These are phyloP conservation scores for Notothenia coriiceps DNA, from an alignment of 2,113 vertebrate species.

Conservation along the genomic window DNA sequence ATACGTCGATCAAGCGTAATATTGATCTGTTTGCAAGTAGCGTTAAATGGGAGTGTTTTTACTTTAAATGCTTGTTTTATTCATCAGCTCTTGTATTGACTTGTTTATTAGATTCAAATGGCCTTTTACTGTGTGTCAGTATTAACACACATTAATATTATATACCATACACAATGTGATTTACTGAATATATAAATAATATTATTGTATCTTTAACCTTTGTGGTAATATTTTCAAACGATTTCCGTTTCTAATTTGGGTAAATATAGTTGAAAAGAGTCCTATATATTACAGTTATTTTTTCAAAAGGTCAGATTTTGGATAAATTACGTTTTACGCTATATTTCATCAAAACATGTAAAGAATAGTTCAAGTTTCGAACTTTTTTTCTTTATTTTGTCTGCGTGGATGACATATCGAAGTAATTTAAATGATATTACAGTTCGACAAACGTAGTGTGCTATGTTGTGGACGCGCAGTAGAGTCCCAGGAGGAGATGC, in stretches of 20 bases:
- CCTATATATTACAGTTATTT: not conserved
- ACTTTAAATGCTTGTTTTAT: constrained; percentile 38
- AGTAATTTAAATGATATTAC: constrained; percentile 22
- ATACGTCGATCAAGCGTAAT: constrained; percentile 13
- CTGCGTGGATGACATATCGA: not conserved
- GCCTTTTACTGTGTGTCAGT: not conserved
- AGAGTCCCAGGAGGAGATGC: constrained; percentile 60
- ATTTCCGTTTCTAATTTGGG: not conserved
- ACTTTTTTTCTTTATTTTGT: not conserved
- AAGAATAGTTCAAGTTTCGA: constrained; percentile 3
- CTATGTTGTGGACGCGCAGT: constrained; percentile 42
- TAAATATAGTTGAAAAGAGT: not conserved
- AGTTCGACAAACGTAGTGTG: constrained; percentile 1
- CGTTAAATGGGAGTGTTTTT: constrained; percentile 15
- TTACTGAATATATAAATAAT: constrained; percentile 8
- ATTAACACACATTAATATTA: not conserved
- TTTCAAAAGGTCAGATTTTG: constrained; percentile 2
- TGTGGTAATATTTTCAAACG: not conserved
- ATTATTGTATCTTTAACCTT: not conserved
- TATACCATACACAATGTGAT: not conserved
- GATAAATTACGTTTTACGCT: not conserved
- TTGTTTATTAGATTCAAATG: constrained; percentile 27
- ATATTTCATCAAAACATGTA: not conserved
- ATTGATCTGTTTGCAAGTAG: constrained; percentile 23
- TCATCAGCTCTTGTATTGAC: constrained; percentile 30